These are phyloP conservation scores for Myzus persicae DNA, from an alignment of 1,140 invertebrate genomes.

Conservation along the genomic window DNA sequence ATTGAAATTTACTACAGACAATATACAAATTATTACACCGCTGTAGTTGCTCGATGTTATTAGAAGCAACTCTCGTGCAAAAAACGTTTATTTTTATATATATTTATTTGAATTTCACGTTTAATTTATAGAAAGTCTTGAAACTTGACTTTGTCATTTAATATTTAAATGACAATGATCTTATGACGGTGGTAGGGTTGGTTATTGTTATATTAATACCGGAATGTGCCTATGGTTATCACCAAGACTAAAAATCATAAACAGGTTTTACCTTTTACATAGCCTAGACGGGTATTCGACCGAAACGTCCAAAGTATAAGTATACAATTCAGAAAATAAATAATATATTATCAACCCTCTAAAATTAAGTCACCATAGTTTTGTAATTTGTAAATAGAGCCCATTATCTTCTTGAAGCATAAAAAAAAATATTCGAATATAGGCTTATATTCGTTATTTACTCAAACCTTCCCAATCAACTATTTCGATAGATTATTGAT, in stretches of 20 bases:
- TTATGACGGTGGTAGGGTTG: not conserved
- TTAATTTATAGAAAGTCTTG: not conserved
- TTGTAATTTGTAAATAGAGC: too few relatives aligned
- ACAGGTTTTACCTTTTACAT: not conserved
- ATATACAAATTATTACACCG: not conserved
- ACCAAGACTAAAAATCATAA: not conserved
- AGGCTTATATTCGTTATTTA: not conserved
- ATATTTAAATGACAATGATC: constrained; percentile 10
- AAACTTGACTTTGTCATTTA: constrained; percentile 14
- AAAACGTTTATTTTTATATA: not conserved
- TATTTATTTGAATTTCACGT: not conserved
- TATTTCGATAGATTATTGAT: not conserved
- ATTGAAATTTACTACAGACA: not conserved
- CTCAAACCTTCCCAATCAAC: not conserved
- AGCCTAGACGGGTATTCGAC: not conserved
- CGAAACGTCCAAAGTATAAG: not conserved
- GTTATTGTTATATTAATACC: constrained; percentile 27
- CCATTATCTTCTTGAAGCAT: too few relatives aligned
- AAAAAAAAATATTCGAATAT: not conserved
- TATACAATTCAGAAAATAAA: not conserved
- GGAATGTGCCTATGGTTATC: not conserved
- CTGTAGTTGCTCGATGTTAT: not conserved
- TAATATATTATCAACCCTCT: not conserved
- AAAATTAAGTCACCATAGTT: not conserved
- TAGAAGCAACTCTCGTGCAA: not conserved